Evolutionary conservation across 2,797 vertebrate genomes (phyloP).

Genomic region (Artibeus lituratus): DNA sequence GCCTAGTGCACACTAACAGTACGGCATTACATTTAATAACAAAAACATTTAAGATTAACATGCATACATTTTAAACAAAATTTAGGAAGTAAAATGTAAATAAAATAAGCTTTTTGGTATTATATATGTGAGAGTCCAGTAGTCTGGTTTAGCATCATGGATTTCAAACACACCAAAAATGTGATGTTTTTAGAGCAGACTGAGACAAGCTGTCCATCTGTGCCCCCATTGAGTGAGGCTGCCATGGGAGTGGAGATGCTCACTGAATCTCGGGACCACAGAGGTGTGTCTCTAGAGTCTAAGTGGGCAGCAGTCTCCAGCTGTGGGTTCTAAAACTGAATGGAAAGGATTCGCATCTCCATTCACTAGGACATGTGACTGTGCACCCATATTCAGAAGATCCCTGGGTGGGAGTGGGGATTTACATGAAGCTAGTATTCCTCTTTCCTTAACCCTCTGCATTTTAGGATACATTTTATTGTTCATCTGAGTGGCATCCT

Average conservation of each 20-base stretch:
- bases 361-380: neutral
- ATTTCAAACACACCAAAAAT: neutral
- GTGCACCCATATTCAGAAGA: neutral
- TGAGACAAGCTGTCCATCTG: neutral
- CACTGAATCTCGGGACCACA: neutral
- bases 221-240: neutral
- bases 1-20: neutral
- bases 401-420: neutral
- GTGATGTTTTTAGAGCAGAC: neutral
- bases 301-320: neutral
- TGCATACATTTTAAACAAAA: neutral
- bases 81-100: neutral
- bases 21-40: neutral
- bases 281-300: neutral
- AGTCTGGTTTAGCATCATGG: accelerated
- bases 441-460: neutral
- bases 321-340: neutral
- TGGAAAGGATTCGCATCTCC: neutral
- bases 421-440: neutral
- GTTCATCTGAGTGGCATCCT: neutral
- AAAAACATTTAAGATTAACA: neutral
- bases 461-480: neutral
- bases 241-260: neutral
- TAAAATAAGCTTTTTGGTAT: neutral
- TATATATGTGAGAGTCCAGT: neutral